These are phyloP conservation scores for Drosophila longiperda DNA, from an alignment of 2,888 invertebrate species.

Conservation along the genomic window DNA sequence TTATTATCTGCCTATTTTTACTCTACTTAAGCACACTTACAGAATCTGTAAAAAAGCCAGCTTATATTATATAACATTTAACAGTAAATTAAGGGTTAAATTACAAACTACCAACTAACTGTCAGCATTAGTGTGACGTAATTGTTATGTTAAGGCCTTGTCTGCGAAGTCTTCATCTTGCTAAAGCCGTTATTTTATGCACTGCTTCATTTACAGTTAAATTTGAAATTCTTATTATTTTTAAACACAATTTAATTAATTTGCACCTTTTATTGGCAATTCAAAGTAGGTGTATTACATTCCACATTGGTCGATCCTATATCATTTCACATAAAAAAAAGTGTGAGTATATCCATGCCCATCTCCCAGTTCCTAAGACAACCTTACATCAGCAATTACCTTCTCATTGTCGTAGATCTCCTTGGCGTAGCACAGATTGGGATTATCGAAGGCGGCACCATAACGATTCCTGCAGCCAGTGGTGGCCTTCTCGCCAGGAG, in stretches of 20 bases:
- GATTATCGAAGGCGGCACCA: conserved; percentile 62
- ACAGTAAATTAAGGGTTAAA: neutral
- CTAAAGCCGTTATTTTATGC: neutral
- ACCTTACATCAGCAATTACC: conserved; percentile 41
- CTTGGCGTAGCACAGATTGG: conserved; percentile 62
- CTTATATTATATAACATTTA: neutral
- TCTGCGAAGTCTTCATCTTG: neutral
- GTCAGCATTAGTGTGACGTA: neutral
- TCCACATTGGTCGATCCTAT: neutral
- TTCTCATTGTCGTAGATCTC: conserved; percentile 67
- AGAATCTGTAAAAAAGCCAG: neutral
- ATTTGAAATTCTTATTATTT: neutral
- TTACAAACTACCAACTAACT: neutral
- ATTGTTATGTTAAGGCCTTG: neutral
- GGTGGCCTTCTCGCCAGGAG: conserved; percentile 57
- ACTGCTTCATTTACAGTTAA: neutral
- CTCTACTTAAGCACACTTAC: neutral
- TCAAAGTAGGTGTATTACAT: conserved; percentile 7
- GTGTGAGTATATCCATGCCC: neutral
- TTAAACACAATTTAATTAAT: neutral
- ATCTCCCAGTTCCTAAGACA: conserved; percentile 20
- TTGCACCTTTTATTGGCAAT: conserved; percentile 1
- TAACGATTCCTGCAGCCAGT: conserved; percentile 61
- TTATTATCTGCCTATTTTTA: neutral
- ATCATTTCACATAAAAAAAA: no score